Percentiles rank a stretch among this genome's conserved stretches.
phyloP scores from a whole-genome alignment of 2,797 vertebrate genomes.

The Cyclura pinguis region DNA sequence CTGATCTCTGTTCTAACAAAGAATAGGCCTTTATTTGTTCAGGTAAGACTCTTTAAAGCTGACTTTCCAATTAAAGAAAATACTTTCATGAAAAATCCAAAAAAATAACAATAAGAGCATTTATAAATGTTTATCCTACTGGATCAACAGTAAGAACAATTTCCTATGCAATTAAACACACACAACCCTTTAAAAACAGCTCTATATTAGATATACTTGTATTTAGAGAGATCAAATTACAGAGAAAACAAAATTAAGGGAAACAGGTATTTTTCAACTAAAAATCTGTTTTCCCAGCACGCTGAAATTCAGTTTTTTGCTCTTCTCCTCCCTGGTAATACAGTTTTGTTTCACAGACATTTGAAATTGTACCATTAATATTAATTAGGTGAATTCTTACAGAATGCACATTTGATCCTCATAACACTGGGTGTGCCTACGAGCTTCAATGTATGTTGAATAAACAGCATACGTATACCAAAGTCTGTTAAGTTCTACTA shows the following conservation, averaged over 20 bases:
- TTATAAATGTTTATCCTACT: not conserved
- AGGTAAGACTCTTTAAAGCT: not conserved
- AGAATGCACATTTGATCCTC: not conserved
- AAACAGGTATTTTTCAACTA: not conserved
- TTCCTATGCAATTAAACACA: not conserved
- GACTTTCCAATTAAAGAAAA: not conserved
- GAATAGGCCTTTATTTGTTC: not conserved
- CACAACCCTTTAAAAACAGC: not conserved
- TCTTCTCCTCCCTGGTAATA: not conserved
- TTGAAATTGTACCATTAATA: not conserved
- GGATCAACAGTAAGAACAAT: not conserved
- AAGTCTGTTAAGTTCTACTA: not conserved
- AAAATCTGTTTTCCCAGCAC: slow-evolving; percentile 7
- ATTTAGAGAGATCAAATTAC: not conserved
- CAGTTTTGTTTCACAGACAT: not conserved
- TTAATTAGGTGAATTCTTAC: not conserved
- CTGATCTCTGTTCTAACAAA: not conserved
- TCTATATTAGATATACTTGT: not conserved
- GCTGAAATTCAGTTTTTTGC: slow-evolving; percentile 2
- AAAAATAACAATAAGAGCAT: not conserved
- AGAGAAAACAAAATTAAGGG: not conserved
- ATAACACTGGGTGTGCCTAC: not conserved
- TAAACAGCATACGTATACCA: not conserved
- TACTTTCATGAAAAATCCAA: not conserved
- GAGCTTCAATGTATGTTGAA: not conserved